Evolutionary conservation across 2,113 vertebrate genomes (phyloP).

Genomic region (Gasterosteus aculeatus): DNA sequence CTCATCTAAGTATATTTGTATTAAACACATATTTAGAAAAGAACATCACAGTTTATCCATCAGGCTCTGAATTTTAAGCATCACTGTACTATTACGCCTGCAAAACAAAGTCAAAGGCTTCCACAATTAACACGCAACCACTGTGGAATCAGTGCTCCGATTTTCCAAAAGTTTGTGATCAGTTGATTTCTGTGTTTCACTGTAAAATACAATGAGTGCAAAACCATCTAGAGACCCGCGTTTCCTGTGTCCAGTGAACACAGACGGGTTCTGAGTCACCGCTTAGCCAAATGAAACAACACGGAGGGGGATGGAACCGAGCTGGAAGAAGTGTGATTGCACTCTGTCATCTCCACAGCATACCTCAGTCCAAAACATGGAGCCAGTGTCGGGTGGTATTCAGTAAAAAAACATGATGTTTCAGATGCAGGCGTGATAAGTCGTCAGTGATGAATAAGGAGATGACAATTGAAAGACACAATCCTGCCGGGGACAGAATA

Average conservation of each 20-base stretch:
- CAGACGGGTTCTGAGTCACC: slow-evolving; percentile 45
- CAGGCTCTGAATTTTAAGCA: slow-evolving; percentile 1
- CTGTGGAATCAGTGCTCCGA: neutral
- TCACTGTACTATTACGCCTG: neutral
- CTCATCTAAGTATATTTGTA: slow-evolving; percentile 10
- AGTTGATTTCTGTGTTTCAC: neutral
- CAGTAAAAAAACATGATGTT: neutral
- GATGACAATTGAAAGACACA: neutral
- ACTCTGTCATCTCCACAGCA: slow-evolving; percentile 1
- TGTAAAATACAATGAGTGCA: neutral
- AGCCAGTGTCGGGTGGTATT: neutral
- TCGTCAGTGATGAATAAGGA: neutral
- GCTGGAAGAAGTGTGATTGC: slow-evolving; percentile 29
- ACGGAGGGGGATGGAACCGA: slow-evolving; percentile 26
- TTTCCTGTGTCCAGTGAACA: slow-evolving; percentile 27
- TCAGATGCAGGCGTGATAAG: neutral
- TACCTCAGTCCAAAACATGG: slow-evolving; percentile 5
- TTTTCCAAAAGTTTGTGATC: neutral
- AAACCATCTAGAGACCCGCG: neutral
- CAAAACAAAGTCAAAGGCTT: neutral
- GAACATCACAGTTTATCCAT: neutral
- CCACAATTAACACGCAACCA: neutral
- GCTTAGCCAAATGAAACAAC: slow-evolving; percentile 42
- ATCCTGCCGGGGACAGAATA: neutral
- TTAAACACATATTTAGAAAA: slow-evolving; percentile 18